Evolutionary conservation across 2,888 invertebrate species (phyloP).

Genomic region (Plebejus melissa): DNA sequence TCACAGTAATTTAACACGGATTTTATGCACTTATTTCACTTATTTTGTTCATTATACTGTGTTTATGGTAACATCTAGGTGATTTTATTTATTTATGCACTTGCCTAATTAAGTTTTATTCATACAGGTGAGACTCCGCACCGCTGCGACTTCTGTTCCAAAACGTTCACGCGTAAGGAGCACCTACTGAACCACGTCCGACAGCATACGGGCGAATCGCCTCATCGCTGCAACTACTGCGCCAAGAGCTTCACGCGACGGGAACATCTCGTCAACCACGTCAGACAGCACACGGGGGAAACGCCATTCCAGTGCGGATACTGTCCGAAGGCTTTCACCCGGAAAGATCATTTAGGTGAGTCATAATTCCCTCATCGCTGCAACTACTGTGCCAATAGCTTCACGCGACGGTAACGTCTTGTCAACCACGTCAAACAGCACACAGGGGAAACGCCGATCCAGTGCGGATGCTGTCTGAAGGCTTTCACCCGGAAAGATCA

Average conservation of each 20-base stretch:
- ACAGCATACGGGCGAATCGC: constrained; percentile 89
- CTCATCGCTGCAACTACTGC: constrained; percentile 91
- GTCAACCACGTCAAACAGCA: constrained; percentile 80
- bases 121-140: constrained; percentile 67
- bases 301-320: constrained; percentile 89
- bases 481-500: constrained; percentile 92
- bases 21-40: too few species aligned
- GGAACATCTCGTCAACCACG: constrained; percentile 92
- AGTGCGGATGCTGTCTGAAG: constrained; percentile 91
- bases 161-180: constrained; percentile 88
- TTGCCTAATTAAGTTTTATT: not conserved
- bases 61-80: too few species aligned
- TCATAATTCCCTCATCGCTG: too few species aligned
- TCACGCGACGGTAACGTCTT: constrained; percentile 81
- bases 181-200: constrained; percentile 88
- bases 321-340: constrained; percentile 91
- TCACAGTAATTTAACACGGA: too few species aligned
- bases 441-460: constrained; percentile 86
- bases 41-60: too few species aligned
- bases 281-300: constrained; percentile 88
- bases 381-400: too few species aligned
- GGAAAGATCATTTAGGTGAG: constrained; percentile 86
- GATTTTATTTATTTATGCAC: not conserved
- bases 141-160: constrained; percentile 88
- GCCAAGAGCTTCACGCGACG: constrained; percentile 92